These are phyloP conservation scores for Nomada ferruginata DNA, from an alignment of 2,888 invertebrate species.

Conservation along the genomic window DNA sequence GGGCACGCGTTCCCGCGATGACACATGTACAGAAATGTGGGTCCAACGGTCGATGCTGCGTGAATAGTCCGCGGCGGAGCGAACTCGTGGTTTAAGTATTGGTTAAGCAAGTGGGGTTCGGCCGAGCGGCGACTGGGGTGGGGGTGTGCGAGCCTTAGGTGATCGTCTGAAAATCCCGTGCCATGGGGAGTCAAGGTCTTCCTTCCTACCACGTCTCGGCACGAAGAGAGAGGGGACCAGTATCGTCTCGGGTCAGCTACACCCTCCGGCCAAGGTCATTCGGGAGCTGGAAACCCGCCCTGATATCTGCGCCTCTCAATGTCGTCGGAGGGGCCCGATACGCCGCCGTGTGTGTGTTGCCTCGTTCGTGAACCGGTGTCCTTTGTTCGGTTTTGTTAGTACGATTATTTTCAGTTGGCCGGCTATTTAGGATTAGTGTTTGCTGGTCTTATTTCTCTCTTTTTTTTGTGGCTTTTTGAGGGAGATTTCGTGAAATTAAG, in stretches of 20 bases:
- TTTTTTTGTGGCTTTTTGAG: no score
- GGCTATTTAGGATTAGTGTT: no score
- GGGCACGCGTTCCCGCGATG: conserved; percentile 61
- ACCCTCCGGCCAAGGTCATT: conserved; percentile 64
- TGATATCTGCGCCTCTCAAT: no score
- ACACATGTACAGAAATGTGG: conserved; percentile 67
- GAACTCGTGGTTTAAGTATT: conserved; percentile 80
- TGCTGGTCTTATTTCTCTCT: no score
- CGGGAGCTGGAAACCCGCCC: background rate
- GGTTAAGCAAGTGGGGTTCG: conserved; percentile 80
- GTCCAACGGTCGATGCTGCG: conserved; percentile 81
- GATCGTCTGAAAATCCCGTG: conserved; percentile 57
- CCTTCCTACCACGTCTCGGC: conserved; percentile 30
- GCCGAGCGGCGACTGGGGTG: conserved; percentile 40
- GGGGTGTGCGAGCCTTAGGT: conserved; percentile 56
- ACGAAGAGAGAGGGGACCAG: conserved; percentile 29
- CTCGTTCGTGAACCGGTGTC: background rate
- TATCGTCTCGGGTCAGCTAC: conserved; percentile 15
- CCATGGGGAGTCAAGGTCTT: conserved; percentile 67
- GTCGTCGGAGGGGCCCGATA: background rate
- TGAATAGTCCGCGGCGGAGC: conserved; percentile 80
- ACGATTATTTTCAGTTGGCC: no score
- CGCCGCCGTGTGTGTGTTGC: background rate
- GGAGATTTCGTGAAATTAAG: no score
- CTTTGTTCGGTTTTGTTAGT: no score